Base-by-base conservation (phyloP, 2,113 vertebrate genomes). In the Ancistrus triradiatus region DNA sequence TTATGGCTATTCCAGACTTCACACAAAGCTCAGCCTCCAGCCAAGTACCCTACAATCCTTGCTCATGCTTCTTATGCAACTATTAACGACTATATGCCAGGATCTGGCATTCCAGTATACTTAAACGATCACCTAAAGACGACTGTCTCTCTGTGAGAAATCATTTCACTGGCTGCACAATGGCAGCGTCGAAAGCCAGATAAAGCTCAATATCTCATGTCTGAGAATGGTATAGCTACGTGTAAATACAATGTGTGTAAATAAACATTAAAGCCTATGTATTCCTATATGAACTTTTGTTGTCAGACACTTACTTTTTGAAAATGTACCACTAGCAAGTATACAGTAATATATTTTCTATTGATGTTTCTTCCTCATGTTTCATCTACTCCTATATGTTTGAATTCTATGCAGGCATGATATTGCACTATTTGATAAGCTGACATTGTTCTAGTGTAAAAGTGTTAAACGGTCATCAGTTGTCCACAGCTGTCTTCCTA, bases 381-480 rank as follows among this genome's bases (percentile, higher is more conserved):
- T 33, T 57, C 22, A 66, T 63, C 18, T 69, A 56, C 28, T 52
- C 46, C 35, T 19, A 31, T 22, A 62, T 51, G 50, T 25, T 65
- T 46, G 40, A 47, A 60, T 42, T 57, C 49, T 60, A 55, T 57
- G 22, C 58, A 62, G 59, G 69, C 52, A 67, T 51, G 61, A 57
- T 68, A 63, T 40, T 63, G 70, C 70, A 72, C 70, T 67, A 63
- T 58, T 49, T 56, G 31, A 57, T 40, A 47, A 10, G 48, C 61
- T 28, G 52, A 33, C 51, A 52, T 51, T 68, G 49, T 37, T 68
- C 15, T 63, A 40, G 14, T 57, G 46, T 68, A 9, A 58, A 73
- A 68, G 24, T 46, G 68, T 68, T 73, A 73, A 73, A 68, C 40
- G 18, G 2, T 24, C 43, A 63, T 47, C 25, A 68, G 47, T 27